Conservation (phyloP, 2,113 vertebrate species). For the Erpornis zantholeuca region DNA sequence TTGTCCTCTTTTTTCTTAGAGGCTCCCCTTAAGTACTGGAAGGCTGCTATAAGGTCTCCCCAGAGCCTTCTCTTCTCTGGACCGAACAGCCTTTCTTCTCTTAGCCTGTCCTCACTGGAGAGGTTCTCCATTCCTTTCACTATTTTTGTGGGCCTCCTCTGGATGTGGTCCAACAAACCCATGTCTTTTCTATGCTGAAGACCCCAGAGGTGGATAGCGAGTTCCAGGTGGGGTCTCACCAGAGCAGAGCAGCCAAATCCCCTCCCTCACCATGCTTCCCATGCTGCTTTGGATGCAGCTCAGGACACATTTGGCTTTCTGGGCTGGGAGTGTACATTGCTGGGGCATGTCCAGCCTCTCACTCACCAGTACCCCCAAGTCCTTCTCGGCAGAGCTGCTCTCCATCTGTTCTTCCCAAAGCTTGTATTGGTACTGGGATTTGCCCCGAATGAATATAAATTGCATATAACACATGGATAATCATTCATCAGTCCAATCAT, state of each 20-base stretch:
- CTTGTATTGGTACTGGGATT: neutral
- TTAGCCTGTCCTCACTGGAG: neutral
- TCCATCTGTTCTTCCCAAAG: neutral
- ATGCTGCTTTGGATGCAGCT: fast-evolving
- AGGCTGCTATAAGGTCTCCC: neutral
- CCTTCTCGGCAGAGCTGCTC: neutral
- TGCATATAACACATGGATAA: neutral
- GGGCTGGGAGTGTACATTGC: neutral
- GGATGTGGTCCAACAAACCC: neutral
- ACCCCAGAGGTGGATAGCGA: neutral
- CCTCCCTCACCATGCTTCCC: fast-evolving
- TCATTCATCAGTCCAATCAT: neutral
- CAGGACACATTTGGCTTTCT: neutral
- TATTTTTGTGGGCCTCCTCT: neutral
- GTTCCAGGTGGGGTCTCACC: neutral
- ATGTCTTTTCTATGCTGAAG: neutral
- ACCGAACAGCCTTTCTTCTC: fast-evolving
- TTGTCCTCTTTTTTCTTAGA: neutral
- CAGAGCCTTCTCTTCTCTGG: neutral
- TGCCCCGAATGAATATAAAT: neutral
- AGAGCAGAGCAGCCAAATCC: neutral
- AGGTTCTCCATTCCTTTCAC: neutral
- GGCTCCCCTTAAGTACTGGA: neutral
- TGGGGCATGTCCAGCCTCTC: neutral
- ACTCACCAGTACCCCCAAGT: neutral